Evolutionary conservation across 2,888 invertebrate species (phyloP), one percentile per base, ranked within the genome.

Genomic region (Pegoplata infirma): DNA sequence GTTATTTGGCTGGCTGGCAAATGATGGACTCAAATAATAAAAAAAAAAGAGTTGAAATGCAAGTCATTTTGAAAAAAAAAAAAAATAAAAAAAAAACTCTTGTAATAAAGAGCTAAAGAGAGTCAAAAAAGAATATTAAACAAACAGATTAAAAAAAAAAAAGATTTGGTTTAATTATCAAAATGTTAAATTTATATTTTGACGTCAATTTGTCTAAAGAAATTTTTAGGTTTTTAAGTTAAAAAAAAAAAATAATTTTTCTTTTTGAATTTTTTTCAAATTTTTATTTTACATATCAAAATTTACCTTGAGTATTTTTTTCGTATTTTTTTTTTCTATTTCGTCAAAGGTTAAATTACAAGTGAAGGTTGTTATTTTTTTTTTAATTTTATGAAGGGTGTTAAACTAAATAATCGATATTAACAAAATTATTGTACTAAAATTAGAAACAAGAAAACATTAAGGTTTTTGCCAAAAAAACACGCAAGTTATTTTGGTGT

Each of bases 341-440:
- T 44, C n/a, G 25, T 25, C 12, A 46, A 32, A 73, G 49, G 56
- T 66, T 66, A 58, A 51, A 66, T 64, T 44, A 51, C 44, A 66
- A 28, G 14, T 44, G 64, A 40, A 56, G 46, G 28, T 66, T 64
- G 12, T 36, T 49, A 51, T 53, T 53, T 16, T 55, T 7, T 3
- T 51, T 3, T 28, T n/a, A n/a, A 16, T 63, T 55, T 47, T 16
- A 17, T 28, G 32, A 10, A 10, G 21, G 3, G 21, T 32, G 14
- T 58, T 16, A 40, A 53, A 46, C 17, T 12, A 53, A 36, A 74
- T 67, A 74, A 74, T 67, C 59, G 59, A 74, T 74, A 66, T 14
- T 19, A 16, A n/a, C 17, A 46, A 28, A 44, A 36, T 66, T 14
- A 14, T 56, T 55, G 21, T 51, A 58, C 40, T 32, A 58, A 66